Conservation (phyloP, 2,113 vertebrate species). For the Camarhynchus parvulus region DNA sequence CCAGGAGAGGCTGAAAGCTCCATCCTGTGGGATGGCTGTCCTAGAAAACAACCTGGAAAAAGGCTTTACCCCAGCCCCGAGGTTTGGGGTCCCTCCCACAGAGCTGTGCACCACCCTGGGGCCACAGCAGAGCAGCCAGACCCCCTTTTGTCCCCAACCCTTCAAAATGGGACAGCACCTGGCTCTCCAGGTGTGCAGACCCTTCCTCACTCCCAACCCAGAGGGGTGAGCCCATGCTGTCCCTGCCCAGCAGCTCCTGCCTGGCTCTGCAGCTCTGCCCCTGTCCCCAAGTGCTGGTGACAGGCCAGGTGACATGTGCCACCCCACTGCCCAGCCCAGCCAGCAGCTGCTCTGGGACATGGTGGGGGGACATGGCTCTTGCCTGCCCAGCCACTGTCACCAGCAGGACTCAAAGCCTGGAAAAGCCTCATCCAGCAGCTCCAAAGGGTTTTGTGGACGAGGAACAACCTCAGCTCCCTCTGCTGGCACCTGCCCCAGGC, state of each 20-base stretch:
- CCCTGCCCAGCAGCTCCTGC: background rate
- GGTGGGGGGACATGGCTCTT: rapidly evolving
- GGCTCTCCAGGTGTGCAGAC: too few species aligned
- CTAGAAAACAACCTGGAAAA: background rate
- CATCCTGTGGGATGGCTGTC: rapidly evolving
- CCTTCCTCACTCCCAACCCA: background rate
- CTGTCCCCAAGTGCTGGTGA: rapidly evolving
- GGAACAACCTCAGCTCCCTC: conserved; percentile 56
- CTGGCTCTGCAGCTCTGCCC: background rate
- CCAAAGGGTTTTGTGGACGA: background rate
- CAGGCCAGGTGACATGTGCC: background rate
- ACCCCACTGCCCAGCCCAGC: background rate
- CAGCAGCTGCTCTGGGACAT: background rate
- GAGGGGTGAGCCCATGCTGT: background rate
- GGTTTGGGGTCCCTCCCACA: background rate
- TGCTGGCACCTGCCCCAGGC: conserved; percentile 32
- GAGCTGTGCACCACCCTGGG: background rate
- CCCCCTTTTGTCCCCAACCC: background rate
- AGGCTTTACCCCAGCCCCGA: rapidly evolving
- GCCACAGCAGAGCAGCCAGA: background rate
- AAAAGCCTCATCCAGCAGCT: background rate
- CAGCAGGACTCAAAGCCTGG: background rate
- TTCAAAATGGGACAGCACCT: background rate
- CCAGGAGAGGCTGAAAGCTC: background rate
- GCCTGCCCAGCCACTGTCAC: background rate